These are phyloP conservation scores for Dipodomys spectabilis DNA, from an alignment of 2,113 vertebrate genomes.

Conservation along the genomic window DNA sequence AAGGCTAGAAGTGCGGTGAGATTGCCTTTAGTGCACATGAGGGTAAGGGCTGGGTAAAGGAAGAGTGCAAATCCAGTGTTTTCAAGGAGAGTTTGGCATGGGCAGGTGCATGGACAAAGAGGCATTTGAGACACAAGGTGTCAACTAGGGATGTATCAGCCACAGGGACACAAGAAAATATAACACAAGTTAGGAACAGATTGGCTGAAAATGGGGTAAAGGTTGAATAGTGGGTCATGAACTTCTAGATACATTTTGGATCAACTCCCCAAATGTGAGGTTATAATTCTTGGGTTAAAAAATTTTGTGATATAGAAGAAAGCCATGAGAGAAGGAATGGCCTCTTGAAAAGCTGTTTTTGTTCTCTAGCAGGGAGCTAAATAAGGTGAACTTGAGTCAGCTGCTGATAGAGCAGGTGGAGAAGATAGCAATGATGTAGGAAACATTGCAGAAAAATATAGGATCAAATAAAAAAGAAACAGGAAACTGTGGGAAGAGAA, in stretches of 20 bases:
- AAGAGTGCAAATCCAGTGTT: accelerated
- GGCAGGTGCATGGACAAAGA: background rate
- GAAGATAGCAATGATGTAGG: background rate
- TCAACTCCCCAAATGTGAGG: background rate
- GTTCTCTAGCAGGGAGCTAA: background rate
- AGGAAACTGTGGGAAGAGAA: no score
- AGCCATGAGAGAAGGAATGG: background rate
- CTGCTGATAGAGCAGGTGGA: background rate
- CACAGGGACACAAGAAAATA: background rate
- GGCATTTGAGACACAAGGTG: no score
- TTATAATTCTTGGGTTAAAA: background rate
- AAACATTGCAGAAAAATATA: background rate
- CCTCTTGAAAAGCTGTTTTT: background rate
- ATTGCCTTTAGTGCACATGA: background rate
- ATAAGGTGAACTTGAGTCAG: background rate
- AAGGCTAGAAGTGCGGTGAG: background rate
- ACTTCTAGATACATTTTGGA: background rate
- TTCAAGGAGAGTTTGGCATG: background rate
- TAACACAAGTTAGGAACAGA: background rate
- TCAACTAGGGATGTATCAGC: background rate
- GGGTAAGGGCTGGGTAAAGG: no score
- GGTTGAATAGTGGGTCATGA: background rate
- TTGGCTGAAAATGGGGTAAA: background rate
- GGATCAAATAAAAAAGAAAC: no score
- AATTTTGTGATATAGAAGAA: background rate